phyloP scores from a whole-genome alignment of 2,113 vertebrate species.

The Drymodes brunneopygia region DNA sequence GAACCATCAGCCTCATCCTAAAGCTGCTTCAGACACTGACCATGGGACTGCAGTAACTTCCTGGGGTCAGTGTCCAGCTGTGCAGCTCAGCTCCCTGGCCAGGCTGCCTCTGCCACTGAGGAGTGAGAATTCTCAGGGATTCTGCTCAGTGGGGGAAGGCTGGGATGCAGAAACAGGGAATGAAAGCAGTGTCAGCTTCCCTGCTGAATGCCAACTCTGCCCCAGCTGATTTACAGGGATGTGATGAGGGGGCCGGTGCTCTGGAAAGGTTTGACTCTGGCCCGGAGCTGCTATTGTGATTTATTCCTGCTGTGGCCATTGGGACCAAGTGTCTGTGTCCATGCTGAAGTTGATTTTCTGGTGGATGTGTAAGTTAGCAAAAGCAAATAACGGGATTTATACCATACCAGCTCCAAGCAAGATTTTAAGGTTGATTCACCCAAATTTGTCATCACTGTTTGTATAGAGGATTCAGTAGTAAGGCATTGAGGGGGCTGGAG shows the following conservation, averaged over 20 bases:
- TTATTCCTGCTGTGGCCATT: slow-evolving; percentile 2
- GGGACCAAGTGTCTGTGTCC: neutral
- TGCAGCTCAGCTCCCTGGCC: neutral
- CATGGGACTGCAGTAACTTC: neutral
- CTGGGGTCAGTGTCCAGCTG: fast-evolving
- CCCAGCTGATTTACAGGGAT: neutral
- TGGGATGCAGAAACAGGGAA: neutral
- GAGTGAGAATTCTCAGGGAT: neutral
- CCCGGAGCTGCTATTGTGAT: neutral
- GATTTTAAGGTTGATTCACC: neutral
- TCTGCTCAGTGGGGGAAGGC: neutral
- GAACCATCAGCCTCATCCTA: neutral
- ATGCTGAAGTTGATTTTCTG: neutral
- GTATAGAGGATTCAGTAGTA: neutral
- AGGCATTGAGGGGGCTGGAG: neutral
- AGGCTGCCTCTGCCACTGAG: neutral
- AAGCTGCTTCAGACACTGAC: neutral
- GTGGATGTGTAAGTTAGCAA: neutral
- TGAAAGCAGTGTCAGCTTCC: neutral
- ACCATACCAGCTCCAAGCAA: neutral
- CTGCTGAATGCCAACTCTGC: neutral
- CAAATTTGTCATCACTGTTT: slow-evolving; percentile 8
- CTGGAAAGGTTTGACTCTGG: neutral
- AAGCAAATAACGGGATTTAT: neutral
- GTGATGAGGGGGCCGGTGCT: neutral